These are phyloP conservation scores for Pterostichus madidus DNA, from an alignment of 2,888 invertebrate species.

Conservation along the genomic window DNA sequence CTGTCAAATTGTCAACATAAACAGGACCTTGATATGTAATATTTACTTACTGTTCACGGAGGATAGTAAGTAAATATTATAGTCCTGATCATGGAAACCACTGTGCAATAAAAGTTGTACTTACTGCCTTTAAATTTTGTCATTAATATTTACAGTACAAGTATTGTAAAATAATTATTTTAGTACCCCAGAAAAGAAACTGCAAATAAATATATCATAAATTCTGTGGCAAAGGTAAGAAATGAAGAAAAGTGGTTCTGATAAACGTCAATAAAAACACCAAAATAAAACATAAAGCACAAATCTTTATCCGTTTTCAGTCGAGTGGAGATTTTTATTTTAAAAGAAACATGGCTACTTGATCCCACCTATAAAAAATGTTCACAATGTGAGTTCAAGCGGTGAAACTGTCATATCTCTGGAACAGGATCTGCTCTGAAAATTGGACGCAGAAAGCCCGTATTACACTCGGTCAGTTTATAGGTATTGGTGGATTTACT, in stretches of 20 bases:
- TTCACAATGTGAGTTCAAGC: conserved; percentile 13
- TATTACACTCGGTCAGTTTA: conserved; percentile 32
- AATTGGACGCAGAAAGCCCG: conserved; percentile 34
- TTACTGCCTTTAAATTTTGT: too few relatives aligned
- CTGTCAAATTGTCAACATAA: too few relatives aligned
- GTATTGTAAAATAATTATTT: too few relatives aligned
- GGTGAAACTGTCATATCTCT: conserved; percentile 38
- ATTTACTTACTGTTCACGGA: too few relatives aligned
- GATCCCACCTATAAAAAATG: conserved; percentile 41
- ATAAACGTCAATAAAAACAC: conserved; percentile 38
- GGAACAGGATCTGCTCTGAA: conserved; percentile 13
- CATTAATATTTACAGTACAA: too few relatives aligned
- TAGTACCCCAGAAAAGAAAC: too few relatives aligned
- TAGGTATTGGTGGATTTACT: conserved; percentile 44
- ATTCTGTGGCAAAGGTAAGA: too few relatives aligned
- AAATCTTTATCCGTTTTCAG: conserved; percentile 42
- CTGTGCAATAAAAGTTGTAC: too few relatives aligned
- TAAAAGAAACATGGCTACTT: conserved; percentile 50
- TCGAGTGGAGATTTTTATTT: conserved; percentile 39
- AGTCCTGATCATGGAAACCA: too few relatives aligned
- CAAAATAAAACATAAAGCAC: conserved; percentile 37
- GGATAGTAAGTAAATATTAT: too few relatives aligned
- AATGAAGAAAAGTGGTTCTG: conserved; percentile 5
- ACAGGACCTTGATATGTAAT: too few relatives aligned
- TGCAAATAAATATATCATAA: too few relatives aligned